Percentiles rank a stretch among this genome's conserved stretches.
These are phyloP conservation scores for Rhineura floridana DNA, from an alignment of 2,113 vertebrate species.

Conservation along the genomic window DNA sequence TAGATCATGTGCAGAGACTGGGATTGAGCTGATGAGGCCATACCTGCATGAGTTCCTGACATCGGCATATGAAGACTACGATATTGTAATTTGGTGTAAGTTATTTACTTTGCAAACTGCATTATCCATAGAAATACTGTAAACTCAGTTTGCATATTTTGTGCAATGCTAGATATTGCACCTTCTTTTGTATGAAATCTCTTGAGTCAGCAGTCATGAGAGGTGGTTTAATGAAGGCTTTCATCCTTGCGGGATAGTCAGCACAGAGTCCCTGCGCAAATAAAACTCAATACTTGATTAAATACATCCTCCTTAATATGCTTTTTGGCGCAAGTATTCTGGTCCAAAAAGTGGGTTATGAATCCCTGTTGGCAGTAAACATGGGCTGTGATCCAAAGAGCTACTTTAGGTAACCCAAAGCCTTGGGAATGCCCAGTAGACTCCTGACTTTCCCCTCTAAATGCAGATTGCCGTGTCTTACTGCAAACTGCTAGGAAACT, in stretches of 20 bases:
- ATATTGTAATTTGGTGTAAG: slow-evolving; percentile 99
- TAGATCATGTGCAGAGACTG: slow-evolving; percentile 97
- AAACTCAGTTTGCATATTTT: not conserved
- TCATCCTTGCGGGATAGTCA: not conserved
- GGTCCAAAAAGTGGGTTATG: not conserved
- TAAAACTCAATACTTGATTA: not conserved
- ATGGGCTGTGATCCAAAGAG: not conserved
- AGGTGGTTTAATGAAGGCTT: not conserved
- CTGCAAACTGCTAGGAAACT: not conserved
- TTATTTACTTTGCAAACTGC: slow-evolving; percentile 54
- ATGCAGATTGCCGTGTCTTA: not conserved
- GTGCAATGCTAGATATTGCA: not conserved
- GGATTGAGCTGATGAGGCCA: slow-evolving; percentile 96
- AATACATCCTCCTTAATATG: not conserved
- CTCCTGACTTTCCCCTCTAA: not conserved
- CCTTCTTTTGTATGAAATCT: not conserved
- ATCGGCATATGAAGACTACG: slow-evolving; percentile 96
- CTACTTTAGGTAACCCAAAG: not conserved
- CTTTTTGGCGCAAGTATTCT: not conserved
- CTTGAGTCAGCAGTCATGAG: not conserved
- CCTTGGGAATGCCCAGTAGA: not conserved
- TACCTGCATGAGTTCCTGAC: slow-evolving; percentile 98
- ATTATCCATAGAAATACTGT: slow-evolving; percentile 9
- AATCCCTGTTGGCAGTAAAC: not conserved
- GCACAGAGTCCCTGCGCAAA: not conserved